Conservation (phyloP, 2,888 invertebrate genomes). For the Oscheius sp. region DNA sequence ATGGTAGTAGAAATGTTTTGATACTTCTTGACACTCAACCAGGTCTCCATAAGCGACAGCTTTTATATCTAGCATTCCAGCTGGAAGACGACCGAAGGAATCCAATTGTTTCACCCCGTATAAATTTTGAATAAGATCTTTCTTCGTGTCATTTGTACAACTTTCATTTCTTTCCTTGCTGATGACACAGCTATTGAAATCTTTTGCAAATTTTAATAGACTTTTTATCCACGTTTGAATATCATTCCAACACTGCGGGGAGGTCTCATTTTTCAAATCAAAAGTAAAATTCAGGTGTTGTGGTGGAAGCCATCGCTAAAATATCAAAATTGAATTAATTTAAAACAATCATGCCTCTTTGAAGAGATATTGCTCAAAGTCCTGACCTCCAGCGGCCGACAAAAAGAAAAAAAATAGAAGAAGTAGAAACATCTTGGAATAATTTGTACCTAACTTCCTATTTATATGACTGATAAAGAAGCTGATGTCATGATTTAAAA, state of each 20-base stretch:
- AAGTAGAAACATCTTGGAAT: too few relatives aligned
- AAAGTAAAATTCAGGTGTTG: too few relatives aligned
- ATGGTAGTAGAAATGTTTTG: constrained; percentile 5
- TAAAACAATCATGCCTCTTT: too few relatives aligned
- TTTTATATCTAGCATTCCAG: constrained; percentile 18
- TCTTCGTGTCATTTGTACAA: neutral
- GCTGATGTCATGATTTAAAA: too few relatives aligned
- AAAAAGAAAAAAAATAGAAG: too few relatives aligned
- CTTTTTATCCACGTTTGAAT: neutral
- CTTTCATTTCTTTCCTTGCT: neutral
- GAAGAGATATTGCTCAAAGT: too few relatives aligned
- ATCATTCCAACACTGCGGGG: constrained; percentile 3
- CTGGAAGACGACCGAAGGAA: constrained; percentile 1
- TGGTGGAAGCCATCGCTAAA: too few relatives aligned
- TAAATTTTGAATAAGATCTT: neutral
- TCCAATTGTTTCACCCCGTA: constrained; percentile 20
- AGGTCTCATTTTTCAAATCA: too few relatives aligned
- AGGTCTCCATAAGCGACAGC: neutral
- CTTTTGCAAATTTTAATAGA: neutral
- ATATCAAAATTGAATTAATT: too few relatives aligned
- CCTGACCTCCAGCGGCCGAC: too few relatives aligned
- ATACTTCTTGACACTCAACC: constrained; percentile 13
- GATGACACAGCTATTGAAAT: neutral
- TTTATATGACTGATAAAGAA: too few relatives aligned
- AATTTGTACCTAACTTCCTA: too few relatives aligned